phyloP scores from a whole-genome alignment of 2,113 vertebrate species.

The Irena cyanogastra region DNA sequence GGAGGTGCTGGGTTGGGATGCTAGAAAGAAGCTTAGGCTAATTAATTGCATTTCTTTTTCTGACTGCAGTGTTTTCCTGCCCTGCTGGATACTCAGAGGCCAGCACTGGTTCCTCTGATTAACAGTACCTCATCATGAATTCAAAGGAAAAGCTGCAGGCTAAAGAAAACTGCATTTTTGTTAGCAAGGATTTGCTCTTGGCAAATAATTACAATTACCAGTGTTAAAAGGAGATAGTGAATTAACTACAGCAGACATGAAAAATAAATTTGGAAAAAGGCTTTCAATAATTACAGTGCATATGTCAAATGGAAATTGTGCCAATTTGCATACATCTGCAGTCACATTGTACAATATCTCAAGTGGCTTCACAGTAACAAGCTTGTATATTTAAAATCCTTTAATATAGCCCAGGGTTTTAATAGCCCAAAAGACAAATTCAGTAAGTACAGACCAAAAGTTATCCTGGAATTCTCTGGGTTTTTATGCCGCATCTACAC shows the following conservation, averaged over 20 bases:
- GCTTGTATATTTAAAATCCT: background rate
- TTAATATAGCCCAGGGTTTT: slow-evolving; percentile 6
- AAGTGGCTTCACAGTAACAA: slow-evolving; percentile 2
- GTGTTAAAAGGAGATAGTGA: slow-evolving; percentile 42
- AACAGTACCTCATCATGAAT: slow-evolving; percentile 3
- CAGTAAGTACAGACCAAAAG: background rate
- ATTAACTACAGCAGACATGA: slow-evolving; percentile 36
- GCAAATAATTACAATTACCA: slow-evolving; percentile 35
- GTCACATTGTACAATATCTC: background rate
- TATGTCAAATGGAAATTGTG: slow-evolving; percentile 54
- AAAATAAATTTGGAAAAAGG: slow-evolving; percentile 20
- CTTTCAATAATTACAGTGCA: slow-evolving; percentile 23
- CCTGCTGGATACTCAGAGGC: slow-evolving; percentile 28
- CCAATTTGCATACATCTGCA: slow-evolving; percentile 11
- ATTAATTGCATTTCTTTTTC: slow-evolving; percentile 36
- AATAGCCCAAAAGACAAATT: background rate
- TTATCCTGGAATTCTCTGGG: background rate
- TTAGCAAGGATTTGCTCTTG: slow-evolving; percentile 21
- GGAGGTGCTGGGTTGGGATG: background rate
- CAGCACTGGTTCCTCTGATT: slow-evolving; percentile 18
- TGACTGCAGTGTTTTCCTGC: slow-evolving; percentile 15
- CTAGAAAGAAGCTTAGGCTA: slow-evolving; percentile 9
- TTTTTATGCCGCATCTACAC: background rate
- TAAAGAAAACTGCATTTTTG: slow-evolving; percentile 31
- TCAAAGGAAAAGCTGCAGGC: slow-evolving; percentile 49